Evolutionary conservation across 1,140 invertebrate species (phyloP).

Genomic region (Thereuonema tuberculata): DNA sequence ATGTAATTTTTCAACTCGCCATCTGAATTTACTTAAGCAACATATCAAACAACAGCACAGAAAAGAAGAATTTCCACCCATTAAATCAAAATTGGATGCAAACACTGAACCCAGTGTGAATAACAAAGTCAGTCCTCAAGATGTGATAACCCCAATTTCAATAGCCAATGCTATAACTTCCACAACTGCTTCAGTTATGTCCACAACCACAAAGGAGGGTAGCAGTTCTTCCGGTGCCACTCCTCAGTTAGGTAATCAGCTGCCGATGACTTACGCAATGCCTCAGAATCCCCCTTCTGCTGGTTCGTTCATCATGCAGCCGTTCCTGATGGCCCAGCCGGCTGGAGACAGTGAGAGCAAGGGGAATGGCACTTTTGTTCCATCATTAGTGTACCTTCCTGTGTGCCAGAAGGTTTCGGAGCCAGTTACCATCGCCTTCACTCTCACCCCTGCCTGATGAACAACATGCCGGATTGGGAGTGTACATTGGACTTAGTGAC

Average conservation of each 20-base stretch:
- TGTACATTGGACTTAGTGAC: too few species aligned
- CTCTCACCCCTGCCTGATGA: constrained; percentile 65
- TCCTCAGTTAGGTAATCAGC: constrained; percentile 8
- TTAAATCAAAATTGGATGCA: background rate
- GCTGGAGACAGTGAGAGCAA: background rate
- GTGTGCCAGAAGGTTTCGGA: constrained; percentile 66
- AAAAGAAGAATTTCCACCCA: background rate
- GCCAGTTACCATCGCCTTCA: constrained; percentile 73
- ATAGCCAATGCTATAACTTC: background rate
- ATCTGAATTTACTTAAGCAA: constrained; percentile 45
- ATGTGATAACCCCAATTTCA: background rate
- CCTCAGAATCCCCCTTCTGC: constrained; percentile 24
- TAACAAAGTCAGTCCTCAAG: background rate
- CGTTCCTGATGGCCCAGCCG: constrained; percentile 60
- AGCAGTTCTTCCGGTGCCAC: too few species aligned
- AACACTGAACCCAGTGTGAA: background rate
- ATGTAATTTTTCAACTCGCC: constrained; percentile 47
- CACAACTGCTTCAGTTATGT: background rate
- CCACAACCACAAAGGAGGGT: background rate
- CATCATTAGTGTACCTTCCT: constrained; percentile 80
- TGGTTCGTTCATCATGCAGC: constrained; percentile 57
- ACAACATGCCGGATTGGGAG: too few species aligned
- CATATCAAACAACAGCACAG: constrained; percentile 40
- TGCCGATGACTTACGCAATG: constrained; percentile 27
- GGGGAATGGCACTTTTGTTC: constrained; percentile 46